Conservation (phyloP, 2,797 vertebrate species). For the Myotis planiceps region DNA sequence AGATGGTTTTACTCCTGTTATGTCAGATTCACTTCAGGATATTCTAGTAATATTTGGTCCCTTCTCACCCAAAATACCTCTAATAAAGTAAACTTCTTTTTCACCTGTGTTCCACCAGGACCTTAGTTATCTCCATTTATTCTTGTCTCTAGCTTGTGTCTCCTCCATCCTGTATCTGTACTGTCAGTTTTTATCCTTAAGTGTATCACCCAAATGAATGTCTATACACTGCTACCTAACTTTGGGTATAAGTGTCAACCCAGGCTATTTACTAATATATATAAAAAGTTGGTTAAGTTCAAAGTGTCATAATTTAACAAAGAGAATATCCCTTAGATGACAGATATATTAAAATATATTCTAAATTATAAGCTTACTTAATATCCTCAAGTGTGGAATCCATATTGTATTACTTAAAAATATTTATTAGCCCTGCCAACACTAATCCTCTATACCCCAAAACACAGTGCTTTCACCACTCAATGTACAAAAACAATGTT, state of each 20-base stretch:
- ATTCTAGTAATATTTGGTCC: neutral
- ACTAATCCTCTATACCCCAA: neutral
- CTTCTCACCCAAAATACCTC: constrained; percentile 25
- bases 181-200: neutral
- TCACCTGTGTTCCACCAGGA: neutral
- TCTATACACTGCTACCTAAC: neutral
- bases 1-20: neutral
- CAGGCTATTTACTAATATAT: constrained; percentile 5
- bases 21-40: neutral
- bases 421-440: neutral
- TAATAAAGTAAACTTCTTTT: constrained; percentile 53
- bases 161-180: neutral
- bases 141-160: neutral
- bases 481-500: constrained; percentile 21
- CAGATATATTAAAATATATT: neutral
- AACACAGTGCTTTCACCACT: neutral
- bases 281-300: constrained; percentile 26
- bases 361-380: constrained; percentile 37
- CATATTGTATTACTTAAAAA: neutral
- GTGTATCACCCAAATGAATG: neutral
- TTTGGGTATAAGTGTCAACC: neutral
- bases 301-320: constrained; percentile 49
- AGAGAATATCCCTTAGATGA: constrained; percentile 37
- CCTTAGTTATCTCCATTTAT: neutral
- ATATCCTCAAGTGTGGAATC: neutral